phyloP scores from a whole-genome alignment of 1,140 invertebrate species.

The Drosophila prosaltans region DNA sequence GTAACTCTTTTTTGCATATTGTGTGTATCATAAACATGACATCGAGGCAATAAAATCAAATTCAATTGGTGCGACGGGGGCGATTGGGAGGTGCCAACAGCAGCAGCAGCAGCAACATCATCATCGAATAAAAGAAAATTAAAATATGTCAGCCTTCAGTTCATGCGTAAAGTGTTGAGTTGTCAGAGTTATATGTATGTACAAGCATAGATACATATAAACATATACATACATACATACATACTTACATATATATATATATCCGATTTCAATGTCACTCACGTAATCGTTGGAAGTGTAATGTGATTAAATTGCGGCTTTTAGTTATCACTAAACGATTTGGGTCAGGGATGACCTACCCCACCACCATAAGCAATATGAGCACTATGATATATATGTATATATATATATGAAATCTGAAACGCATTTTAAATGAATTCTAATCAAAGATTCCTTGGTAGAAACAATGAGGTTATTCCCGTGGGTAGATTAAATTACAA shows the following conservation, averaged over 20 bases:
- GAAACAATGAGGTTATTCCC: no score
- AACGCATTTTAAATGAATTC: background rate
- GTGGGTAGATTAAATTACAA: no score
- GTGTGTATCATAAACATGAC: constrained; percentile 40
- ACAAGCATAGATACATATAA: no score
- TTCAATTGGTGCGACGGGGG: constrained; percentile 45
- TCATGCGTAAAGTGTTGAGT: constrained; percentile 50
- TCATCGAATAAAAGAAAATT: constrained; percentile 50
- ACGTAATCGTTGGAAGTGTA: constrained; percentile 54
- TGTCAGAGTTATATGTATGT: constrained; percentile 4
- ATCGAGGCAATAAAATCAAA: constrained; percentile 50
- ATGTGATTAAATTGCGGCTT: constrained; percentile 43
- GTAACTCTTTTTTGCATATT: background rate
- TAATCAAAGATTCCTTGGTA: background rate
- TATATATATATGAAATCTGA: background rate
- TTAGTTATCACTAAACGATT: constrained; percentile 31
- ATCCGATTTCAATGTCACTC: constrained; percentile 70
- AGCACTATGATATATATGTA: background rate
- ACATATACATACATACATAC: no score
- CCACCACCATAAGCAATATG: constrained; percentile 5
- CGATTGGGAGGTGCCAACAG: background rate
- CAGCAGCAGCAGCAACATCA: constrained; percentile 4
- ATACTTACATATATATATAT: background rate
- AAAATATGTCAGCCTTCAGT: constrained; percentile 54
- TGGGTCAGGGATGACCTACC: constrained; percentile 59